Base-by-base conservation (phyloP, 2,113 vertebrate genomes). In the Podocnemis expansa region DNA sequence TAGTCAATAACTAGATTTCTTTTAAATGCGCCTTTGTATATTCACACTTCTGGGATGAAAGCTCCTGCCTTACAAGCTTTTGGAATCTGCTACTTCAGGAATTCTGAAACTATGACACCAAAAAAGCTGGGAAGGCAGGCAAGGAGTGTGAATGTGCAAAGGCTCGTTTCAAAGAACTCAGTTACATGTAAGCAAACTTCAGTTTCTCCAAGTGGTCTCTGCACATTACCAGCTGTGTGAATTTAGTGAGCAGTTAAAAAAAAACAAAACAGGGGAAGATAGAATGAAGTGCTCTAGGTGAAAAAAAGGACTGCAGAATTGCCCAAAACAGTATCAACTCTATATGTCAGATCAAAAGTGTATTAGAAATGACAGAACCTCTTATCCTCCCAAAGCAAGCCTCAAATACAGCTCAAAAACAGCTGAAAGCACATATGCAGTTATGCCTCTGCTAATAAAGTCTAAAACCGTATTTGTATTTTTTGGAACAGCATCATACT, bases 1-100 rank as follows among this genome's bases (percentile, higher is more conserved):
- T 70, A 67, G 63, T n/a, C 17, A 38, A 34, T 67, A 43, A 8
- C 12, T 67, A 41, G 19, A 87, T 55, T 82, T 88, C 51, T 27
- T 0, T 1, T 12, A 2, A 14, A n/a, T 0, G 1, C 84, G 13
- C 8, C 3, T 43, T 24, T 60, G 41, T 67, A 17, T 21, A 60
- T 67, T 79, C 34, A 27, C 51, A 49, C 56, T 21, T 45, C 3
- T 41, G 10, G 5, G 22, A 63, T 63, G 78, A 80, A 43, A 86
- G 8, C 49, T 55, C 43, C 22, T n/a, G 25, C 14, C 89, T 38
- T 52, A 84, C 0, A 76, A 29, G 43, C 29, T 38, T 89, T 41
- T 70, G 34, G n/a, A 6, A 45, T 2, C 91, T 17, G 4, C 49
- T 82, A 12, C 24, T 41, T 79, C n/a, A 63, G 76, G 41, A 82